Evolutionary conservation across 2,888 invertebrate species (phyloP).

Genomic region (Cheilosia vulpina): DNA sequence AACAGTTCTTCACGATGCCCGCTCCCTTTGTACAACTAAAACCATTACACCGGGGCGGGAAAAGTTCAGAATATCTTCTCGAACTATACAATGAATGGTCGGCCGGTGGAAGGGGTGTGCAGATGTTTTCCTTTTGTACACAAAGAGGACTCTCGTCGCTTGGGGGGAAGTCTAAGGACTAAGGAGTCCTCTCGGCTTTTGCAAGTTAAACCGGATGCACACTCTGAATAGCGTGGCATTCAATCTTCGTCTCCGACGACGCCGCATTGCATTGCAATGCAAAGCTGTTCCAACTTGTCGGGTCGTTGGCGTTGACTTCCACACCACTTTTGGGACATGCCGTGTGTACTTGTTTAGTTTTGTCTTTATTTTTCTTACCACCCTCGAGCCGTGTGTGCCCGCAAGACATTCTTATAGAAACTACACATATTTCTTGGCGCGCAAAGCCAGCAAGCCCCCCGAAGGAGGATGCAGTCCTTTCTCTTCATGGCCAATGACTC

Average conservation of each 20-base stretch:
- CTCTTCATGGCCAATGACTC: conserved; percentile 62
- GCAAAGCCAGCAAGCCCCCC: neutral
- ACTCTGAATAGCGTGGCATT: conserved; percentile 57
- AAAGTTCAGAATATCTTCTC: conserved; percentile 60
- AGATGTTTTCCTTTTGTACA: conserved; percentile 27
- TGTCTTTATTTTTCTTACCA: conserved; percentile 23
- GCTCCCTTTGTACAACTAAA: neutral
- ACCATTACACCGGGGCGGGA: conserved; percentile 34
- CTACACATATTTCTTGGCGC: conserved; percentile 1
- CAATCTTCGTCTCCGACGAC: conserved; percentile 49
- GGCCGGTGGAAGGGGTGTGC: conserved; percentile 1
- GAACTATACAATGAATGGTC: conserved; percentile 45
- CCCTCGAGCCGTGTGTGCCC: conserved; percentile 46
- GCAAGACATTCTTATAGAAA: conserved; percentile 34
- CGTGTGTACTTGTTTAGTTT: neutral
- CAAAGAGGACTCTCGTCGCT: conserved; percentile 37
- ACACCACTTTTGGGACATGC: conserved; percentile 25
- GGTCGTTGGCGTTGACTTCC: conserved; percentile 66
- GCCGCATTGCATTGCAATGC: conserved; percentile 49
- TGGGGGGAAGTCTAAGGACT: conserved; percentile 29
- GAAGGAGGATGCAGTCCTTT: conserved; percentile 14
- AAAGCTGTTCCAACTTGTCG: conserved; percentile 63
- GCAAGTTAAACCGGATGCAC: conserved; percentile 64
- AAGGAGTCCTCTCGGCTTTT: conserved; percentile 19
- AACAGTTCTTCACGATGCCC: neutral